Conservation (phyloP, 2,888 invertebrate genomes). For the Epinotia ramella region DNA sequence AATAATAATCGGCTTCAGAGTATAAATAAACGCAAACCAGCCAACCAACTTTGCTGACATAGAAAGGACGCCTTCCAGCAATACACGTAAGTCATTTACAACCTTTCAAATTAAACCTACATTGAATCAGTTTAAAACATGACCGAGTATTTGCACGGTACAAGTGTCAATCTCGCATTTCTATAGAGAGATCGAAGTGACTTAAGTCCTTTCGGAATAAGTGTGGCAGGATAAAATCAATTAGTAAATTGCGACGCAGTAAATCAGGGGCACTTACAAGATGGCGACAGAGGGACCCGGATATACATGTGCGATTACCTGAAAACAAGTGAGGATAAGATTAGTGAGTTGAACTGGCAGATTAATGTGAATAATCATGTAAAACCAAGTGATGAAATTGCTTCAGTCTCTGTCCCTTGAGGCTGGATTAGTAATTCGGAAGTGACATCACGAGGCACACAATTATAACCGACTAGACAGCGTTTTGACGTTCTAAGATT, state of each 20-base stretch:
- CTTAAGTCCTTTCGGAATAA: not conserved
- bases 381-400: not conserved
- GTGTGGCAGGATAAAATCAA: conserved; percentile 15
- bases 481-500: too few relatives aligned
- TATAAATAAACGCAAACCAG: not conserved
- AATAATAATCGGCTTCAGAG: not conserved
- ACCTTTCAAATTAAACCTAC: not conserved
- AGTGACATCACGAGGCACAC: too few relatives aligned
- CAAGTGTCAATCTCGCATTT: not conserved
- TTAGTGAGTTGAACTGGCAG: not conserved
- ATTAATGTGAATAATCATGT: not conserved
- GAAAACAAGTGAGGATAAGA: not conserved
- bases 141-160: conserved; percentile 3
- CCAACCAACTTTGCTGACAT: not conserved
- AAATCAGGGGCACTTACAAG: conserved; percentile 19
- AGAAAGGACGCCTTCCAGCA: not conserved
- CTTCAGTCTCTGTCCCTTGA: too few relatives aligned
- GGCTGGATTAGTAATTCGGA: too few relatives aligned
- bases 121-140: conserved; percentile 25
- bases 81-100: not conserved
- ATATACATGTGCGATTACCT: conserved; percentile 9
- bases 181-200: not conserved
- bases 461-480: too few relatives aligned
- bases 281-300: not conserved
- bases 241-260: conserved; percentile 26